Conservation (phyloP, 2,888 invertebrate species). For the Hydrotaea diabolus region DNA sequence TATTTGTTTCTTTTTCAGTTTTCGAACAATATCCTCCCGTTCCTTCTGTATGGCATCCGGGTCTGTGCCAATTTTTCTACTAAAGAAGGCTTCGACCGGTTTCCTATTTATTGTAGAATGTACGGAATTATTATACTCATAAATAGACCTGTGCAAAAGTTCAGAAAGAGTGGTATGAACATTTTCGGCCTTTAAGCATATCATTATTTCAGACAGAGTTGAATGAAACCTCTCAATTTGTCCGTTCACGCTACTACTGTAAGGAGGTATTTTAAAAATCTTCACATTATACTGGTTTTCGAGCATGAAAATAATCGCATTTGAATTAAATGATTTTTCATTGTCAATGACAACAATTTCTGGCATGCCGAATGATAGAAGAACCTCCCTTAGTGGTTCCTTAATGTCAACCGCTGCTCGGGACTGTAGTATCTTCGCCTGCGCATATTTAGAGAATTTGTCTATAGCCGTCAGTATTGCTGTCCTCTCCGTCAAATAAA, state of each 20-base stretch:
- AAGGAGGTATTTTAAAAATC: slow-evolving; percentile 42
- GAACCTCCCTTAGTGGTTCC: slow-evolving; percentile 19
- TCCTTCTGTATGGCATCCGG: slow-evolving; percentile 20
- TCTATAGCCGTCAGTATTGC: slow-evolving; percentile 29
- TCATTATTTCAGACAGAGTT: slow-evolving; percentile 19
- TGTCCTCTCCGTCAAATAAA: slow-evolving; percentile 18
- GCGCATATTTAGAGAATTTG: slow-evolving; percentile 41
- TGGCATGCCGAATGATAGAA: slow-evolving; percentile 15
- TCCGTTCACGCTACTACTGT: slow-evolving; percentile 41
- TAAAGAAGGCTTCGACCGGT: slow-evolving; percentile 39
- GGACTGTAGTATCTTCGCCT: slow-evolving; percentile 7
- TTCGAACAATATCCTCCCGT: slow-evolving; percentile 24
- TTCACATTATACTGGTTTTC: slow-evolving; percentile 38
- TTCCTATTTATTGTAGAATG: slow-evolving; percentile 20
- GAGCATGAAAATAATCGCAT: slow-evolving; percentile 39
- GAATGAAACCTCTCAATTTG: slow-evolving; percentile 49
- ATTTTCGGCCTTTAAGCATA: slow-evolving; percentile 1
- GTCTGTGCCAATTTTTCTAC: slow-evolving; percentile 27
- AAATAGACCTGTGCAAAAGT: background rate
- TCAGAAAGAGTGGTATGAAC: background rate
- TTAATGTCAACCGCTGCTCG: slow-evolving; percentile 14
- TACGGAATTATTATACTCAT: slow-evolving; percentile 36
- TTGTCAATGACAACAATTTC: slow-evolving; percentile 54
- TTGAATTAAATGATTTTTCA: slow-evolving; percentile 50
- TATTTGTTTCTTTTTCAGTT: slow-evolving; percentile 33